Base-by-base conservation (phyloP, 1,140 invertebrate species). In the Leptinotarsa undecemlineata region DNA sequence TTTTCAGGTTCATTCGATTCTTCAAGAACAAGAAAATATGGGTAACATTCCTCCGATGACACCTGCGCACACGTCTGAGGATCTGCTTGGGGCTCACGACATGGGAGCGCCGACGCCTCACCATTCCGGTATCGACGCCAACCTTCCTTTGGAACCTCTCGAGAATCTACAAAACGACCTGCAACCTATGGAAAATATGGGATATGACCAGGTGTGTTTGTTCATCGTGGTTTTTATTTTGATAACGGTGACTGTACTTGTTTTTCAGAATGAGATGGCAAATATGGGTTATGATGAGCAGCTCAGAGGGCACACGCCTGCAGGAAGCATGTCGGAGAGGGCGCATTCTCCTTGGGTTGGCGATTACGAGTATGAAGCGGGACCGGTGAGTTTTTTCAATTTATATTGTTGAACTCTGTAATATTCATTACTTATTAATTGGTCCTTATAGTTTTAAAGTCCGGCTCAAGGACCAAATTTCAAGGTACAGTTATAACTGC, bases 351-450 rank as follows among this genome's bases (percentile, higher is more conserved):
- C 91, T 69, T 93, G 92, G 92, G 88, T 89, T 72, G 93, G 94
- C 76, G 94, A 96, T 84, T 95, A 95, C 81, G 94, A 95, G 82
- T 91, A 94, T 79, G 93, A 93, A 71, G 92, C 92, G 77, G 93
- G 92, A 84, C 91, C 92, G 74, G 82, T 83, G 80, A 82, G 81
- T 76, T 60, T 67, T 67, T 42, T 11, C 33, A 42, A 42, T 11
- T 42, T 42, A 42, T 11, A 0, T 42, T 42, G 33, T 42, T 42
- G 33, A 11, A 42, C 33, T 42, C 8, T 42, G 33, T 42, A 42
- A 11, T 11, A 42, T 42, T 42, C 3, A 42, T 42, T 42, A 42
- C 33, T 11, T 3, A 42, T 42, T 42, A 2, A 11, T 42, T 42
- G 8, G 33, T 2, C 33, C 33, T 42, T 42, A 42, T 42, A 42